A percentile compares a stretch with the other conserved stretches of the same genome.
phyloP scores from a whole-genome alignment of 2,113 vertebrate species.

The Hylia prasina region DNA sequence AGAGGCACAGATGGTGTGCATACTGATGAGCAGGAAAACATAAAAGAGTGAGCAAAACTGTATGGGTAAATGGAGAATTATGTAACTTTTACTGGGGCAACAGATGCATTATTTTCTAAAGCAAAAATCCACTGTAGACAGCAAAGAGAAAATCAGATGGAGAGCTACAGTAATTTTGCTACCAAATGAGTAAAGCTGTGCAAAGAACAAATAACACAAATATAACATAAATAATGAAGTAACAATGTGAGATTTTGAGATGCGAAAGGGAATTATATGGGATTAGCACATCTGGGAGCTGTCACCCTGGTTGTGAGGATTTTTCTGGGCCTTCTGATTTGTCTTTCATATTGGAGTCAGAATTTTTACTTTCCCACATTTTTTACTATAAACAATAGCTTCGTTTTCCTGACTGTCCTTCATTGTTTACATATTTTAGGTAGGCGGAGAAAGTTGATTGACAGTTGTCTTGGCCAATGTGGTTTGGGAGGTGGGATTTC shows the following conservation, averaged over 20 bases:
- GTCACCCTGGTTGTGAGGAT: too few relatives aligned
- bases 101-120: slow-evolving; percentile 14
- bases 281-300: background rate
- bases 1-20: slow-evolving; percentile 41
- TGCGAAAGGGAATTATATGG: background rate
- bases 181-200: background rate
- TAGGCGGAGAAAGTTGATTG: too few relatives aligned
- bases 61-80: slow-evolving; percentile 34
- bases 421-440: too few relatives aligned
- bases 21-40: slow-evolving; percentile 29
- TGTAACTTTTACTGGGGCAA: background rate
- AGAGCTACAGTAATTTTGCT: background rate
- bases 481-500: too few relatives aligned
- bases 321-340: too few relatives aligned
- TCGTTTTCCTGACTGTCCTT: too few relatives aligned
- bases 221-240: background rate
- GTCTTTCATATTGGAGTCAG: too few relatives aligned
- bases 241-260: background rate
- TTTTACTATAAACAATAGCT: too few relatives aligned
- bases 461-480: too few relatives aligned
- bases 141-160: background rate
- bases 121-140: background rate
- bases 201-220: background rate
- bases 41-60: slow-evolving; percentile 3
- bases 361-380: too few relatives aligned